phyloP scores from a whole-genome alignment of 2,113 vertebrate genomes.

The Arenaria interpres region DNA sequence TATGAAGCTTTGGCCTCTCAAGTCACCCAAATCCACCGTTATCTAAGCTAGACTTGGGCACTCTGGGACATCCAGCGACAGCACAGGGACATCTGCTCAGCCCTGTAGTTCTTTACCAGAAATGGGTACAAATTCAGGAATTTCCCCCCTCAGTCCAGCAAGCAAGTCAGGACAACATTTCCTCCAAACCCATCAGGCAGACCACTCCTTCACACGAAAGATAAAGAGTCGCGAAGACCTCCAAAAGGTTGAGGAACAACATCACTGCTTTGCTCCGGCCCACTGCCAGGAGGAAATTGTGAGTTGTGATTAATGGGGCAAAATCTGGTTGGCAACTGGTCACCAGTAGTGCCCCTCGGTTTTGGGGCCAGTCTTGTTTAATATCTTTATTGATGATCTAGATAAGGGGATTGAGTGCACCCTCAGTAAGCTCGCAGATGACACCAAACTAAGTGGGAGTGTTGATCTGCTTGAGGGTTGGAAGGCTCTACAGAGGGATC shows the following conservation, averaged over 20 bases:
- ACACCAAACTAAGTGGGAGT: no score
- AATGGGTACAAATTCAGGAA: neutral
- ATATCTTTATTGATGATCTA: no score
- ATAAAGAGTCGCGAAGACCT: neutral
- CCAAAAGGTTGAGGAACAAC: neutral
- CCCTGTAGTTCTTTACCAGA: neutral
- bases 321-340: no score
- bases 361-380: no score
- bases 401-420: no score
- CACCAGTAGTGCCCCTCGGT: no score
- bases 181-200: neutral
- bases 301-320: no score
- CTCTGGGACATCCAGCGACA: rapidly evolving
- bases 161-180: neutral
- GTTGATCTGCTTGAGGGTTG: no score
- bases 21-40: neutral
- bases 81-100: neutral
- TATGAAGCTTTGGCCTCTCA: neutral
- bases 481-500: no score
- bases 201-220: neutral
- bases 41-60: neutral
- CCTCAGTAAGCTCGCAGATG: no score
- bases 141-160: neutral
- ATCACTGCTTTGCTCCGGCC: neutral
- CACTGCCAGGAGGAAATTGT: neutral